Base-by-base conservation (phyloP, 2,888 invertebrate species). In the Tubulanus polymorphus region DNA sequence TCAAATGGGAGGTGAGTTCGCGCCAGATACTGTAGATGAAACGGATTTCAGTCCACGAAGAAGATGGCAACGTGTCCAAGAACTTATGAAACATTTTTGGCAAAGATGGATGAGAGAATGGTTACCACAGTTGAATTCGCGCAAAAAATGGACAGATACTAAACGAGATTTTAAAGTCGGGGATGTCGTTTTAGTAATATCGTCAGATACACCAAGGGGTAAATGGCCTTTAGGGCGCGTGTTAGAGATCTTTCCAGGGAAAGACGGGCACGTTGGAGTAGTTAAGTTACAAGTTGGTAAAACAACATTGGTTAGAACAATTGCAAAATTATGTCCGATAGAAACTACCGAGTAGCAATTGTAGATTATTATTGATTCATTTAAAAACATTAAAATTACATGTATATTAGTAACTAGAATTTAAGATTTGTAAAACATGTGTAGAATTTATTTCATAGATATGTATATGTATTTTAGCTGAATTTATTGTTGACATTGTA, bases 161-260 rank as follows among this genome's bases (percentile, higher is more conserved):
- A 15, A 35, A 6, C n/a, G 47, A 23, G 59, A 64, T 37, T 45
- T 63, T 15, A 5, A 32, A 30, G 37, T 37, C 6, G 57, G 55
- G 8, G 64, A 62, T 48, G 29, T 62, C 10, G 61, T 64, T 29
- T n/a, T 62, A 3, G 60, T 60, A 0, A 27, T 63, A 0, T 50
- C 54, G 35, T 48, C 51, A 15, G 55, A 61, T 23, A 23, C 37
- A 8, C 52, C 56, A 0, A 37, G 59, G 27, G 58, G 57, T 32
- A 54, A 55, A 18, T 64, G 63, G 58, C 50, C 53, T 3, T 25
- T 63, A 0, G 64, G 64, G 2, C 32, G 56, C 30, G 35, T 64
- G 0, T 35, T 48, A 0, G 25, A 58, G 20, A 50, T 55, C 3
- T 56, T 49, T 32, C 53, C 52, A 2, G 53, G 62, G n/a, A 32